These are phyloP conservation scores for Calephelis nemesis DNA, from an alignment of 1,140 invertebrate species.

Conservation along the genomic window DNA sequence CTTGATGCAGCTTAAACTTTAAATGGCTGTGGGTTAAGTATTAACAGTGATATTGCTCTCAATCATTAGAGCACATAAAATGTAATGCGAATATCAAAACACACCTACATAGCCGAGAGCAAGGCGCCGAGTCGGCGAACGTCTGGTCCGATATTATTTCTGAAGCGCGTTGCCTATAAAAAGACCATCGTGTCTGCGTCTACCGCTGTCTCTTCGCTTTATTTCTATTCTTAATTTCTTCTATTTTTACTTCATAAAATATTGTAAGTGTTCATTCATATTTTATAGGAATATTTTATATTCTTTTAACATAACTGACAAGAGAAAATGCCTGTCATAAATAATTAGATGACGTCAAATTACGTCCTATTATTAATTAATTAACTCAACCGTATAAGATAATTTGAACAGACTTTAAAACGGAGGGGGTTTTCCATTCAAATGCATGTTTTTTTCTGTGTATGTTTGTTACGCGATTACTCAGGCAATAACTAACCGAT, in stretches of 20 bases:
- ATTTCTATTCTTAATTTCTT: constrained; percentile 31
- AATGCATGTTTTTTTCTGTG: no score
- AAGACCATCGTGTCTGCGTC: constrained; percentile 51
- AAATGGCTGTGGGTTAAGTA: neutral
- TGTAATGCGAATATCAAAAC: constrained; percentile 15
- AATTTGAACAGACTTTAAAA: no score
- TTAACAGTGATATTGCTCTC: neutral
- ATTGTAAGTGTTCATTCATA: constrained; percentile 19
- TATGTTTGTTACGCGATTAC: no score
- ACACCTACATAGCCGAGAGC: constrained; percentile 20
- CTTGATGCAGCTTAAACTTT: no score
- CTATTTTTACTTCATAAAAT: constrained; percentile 31
- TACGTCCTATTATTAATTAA: no score
- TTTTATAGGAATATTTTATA: neutral
- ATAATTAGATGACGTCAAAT: no score
- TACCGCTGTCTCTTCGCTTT: constrained; percentile 48
- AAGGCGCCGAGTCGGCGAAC: constrained; percentile 26
- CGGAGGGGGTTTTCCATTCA: no score
- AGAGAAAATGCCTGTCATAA: no score
- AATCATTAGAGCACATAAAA: constrained; percentile 13
- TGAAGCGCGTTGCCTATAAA: constrained; percentile 47
- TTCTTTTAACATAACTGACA: neutral
- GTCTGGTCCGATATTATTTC: constrained; percentile 44
- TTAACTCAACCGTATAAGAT: no score
- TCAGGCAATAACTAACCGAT: no score